Base-by-base conservation (phyloP, 1,140 invertebrate species). In the Drosophila bocki region DNA sequence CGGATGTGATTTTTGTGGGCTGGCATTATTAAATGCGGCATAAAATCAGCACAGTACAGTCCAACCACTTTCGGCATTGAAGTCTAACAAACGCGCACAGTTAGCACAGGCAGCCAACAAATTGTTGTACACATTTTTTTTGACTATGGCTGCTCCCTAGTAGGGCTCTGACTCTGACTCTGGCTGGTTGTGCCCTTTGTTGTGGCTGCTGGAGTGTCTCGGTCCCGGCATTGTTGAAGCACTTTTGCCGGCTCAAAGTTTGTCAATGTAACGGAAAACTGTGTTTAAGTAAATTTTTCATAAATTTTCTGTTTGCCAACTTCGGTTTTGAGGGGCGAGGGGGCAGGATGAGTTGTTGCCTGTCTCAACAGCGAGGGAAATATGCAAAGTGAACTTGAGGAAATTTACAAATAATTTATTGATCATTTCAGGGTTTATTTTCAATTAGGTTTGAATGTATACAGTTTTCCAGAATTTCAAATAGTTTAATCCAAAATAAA, bases 251-350 rank as follows among this genome's bases (percentile, higher is more conserved):
- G 69, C 47, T 78, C 56, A 88, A 88, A 88, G 81, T 88, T 90
- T 90, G 67, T 84, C 81, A 88, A 88, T 90, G 85, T 82, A 90
- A 90, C 85, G 85, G 81, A 90, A 90, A 90, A 90, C 85, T 82
- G 82, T 77, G 78, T 90, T 90, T 90, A 90, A 84, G 85, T 90
- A 85, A 85, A 90, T 85, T 90, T 88, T 82, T 79, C 75, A 90
- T 82, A 82, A 77, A 78, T 78, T 78, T 68, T 76, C 72, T 67
- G 61, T 69, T 51, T 61, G 74, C 37, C 26, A 45, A 65, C 19
- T 65, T 60, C 17, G 58, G 47, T 53, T 63, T 9, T 8, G 8
- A 15, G 33, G 37, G 50, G 57, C 6, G 3, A 37, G 33, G n/a
- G 15, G 15, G 15, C 42, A 13, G 45, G 45, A 59, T 70, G 62